These are phyloP conservation scores for Apodemia hepburni DNA, from an alignment of 2,888 invertebrate species.

Conservation along the genomic window DNA sequence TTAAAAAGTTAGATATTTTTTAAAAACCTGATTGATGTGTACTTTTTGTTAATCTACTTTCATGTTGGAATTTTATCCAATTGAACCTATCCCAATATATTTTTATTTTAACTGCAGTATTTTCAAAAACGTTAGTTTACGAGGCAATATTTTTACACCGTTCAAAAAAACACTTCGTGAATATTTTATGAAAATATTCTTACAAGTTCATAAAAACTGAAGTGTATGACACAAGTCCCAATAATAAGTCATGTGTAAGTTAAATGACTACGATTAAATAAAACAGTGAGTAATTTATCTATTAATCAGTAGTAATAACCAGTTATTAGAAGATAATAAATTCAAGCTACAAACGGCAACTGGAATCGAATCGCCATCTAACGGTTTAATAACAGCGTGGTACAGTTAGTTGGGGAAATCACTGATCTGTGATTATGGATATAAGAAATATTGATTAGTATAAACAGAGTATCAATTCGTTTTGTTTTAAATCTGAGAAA, in stretches of 20 bases:
- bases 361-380: slow-evolving; percentile 14
- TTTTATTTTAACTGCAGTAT: too few relatives aligned
- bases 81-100: too few relatives aligned
- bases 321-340: slow-evolving; percentile 13
- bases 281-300: slow-evolving; percentile 4
- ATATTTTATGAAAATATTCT: too few relatives aligned
- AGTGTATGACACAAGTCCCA: not conserved
- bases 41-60: too few relatives aligned
- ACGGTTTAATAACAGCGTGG: slow-evolving; percentile 2
- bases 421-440: slow-evolving; percentile 1
- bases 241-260: not conserved
- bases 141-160: too few relatives aligned
- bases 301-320: slow-evolving; percentile 14
- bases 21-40: too few relatives aligned
- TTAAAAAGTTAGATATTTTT: too few relatives aligned
- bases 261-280: not conserved
- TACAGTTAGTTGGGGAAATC: slow-evolving; percentile 11
- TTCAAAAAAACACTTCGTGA: too few relatives aligned
- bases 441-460: not conserved
- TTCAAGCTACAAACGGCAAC: slow-evolving; percentile 10
- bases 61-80: too few relatives aligned
- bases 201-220: not conserved
- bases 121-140: too few relatives aligned
- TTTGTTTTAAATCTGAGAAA: not conserved
- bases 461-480: too few relatives aligned